phyloP scores from a whole-genome alignment of 2,888 invertebrate genomes.

The Nudaria mundana region DNA sequence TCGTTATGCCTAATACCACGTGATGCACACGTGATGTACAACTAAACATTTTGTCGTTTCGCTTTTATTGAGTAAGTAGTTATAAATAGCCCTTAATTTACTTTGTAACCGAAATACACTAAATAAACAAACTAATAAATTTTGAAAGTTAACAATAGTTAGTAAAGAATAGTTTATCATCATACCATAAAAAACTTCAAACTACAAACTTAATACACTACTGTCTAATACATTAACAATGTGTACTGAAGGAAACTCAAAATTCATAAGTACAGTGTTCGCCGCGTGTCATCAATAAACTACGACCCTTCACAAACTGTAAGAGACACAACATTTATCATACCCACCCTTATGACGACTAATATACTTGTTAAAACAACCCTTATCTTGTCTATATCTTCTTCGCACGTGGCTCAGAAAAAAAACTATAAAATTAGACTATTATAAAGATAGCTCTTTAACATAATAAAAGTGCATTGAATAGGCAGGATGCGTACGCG shows the following conservation, averaged over 20 bases:
- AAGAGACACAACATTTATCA: conserved; percentile 78
- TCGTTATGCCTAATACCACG: too few species aligned
- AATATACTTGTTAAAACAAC: conserved; percentile 80
- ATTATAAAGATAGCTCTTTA: conserved; percentile 70
- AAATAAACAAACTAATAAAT: too few species aligned
- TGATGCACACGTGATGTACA: too few species aligned
- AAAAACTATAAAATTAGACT: conserved; percentile 66
- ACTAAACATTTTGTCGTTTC: too few species aligned
- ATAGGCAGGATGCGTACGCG: conserved; percentile 62
- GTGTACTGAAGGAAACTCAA: conserved; percentile 44
- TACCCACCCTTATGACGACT: conserved; percentile 69
- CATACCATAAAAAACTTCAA: too few species aligned
- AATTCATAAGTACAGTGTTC: conserved; percentile 45
- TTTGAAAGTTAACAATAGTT: too few species aligned
- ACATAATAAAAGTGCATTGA: conserved; percentile 70
- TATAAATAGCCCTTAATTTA: too few species aligned
- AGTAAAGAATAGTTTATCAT: too few species aligned
- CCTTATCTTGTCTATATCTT: conserved; percentile 73
- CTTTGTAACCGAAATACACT: too few species aligned
- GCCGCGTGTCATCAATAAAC: conserved; percentile 75
- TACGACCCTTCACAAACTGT: conserved; percentile 62
- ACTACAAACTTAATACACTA: too few species aligned
- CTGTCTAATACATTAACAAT: conserved; percentile 4
- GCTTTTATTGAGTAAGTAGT: too few species aligned
- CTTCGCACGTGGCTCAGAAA: conserved; percentile 46